These are phyloP conservation scores for Flexamia atlantica DNA, from an alignment of 2,888 invertebrate species.

Conservation along the genomic window DNA sequence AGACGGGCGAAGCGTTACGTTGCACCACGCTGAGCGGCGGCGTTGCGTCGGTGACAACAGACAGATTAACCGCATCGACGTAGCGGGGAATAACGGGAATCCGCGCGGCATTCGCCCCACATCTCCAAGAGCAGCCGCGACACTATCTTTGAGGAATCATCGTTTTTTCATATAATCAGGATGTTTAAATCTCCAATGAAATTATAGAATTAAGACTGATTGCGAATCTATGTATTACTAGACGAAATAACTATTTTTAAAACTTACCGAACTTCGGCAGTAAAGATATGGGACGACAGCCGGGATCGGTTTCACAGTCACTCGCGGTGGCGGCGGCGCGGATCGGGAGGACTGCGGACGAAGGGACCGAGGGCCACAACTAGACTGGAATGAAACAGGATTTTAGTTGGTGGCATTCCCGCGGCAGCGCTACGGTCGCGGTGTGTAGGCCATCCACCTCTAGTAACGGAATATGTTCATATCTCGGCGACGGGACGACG, in stretches of 20 bases:
- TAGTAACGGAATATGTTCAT: conserved; percentile 13
- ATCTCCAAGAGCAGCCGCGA: neutral
- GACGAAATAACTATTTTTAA: neutral
- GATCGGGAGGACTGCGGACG: neutral
- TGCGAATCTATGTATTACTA: too few relatives aligned
- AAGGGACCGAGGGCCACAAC: conserved; percentile 11
- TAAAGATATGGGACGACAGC: neutral
- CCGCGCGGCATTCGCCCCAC: neutral
- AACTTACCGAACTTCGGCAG: neutral
- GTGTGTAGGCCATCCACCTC: conserved; percentile 21
- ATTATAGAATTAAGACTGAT: too few relatives aligned
- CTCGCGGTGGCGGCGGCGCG: neutral
- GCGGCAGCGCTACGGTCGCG: conserved; percentile 4
- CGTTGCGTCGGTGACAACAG: neutral
- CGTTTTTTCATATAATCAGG: too few relatives aligned
- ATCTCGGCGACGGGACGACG: neutral
- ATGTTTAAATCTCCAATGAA: too few relatives aligned
- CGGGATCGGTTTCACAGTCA: neutral
- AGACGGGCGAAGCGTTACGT: neutral
- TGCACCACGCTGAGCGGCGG: neutral
- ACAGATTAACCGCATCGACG: neutral
- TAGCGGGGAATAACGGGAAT: conserved; percentile 13
- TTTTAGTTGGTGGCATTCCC: conserved; percentile 20
- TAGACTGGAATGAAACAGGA: conserved; percentile 23
- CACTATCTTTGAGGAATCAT: too few relatives aligned